Evolutionary conservation across 64 coral and sea anemone genomes (phyloP), one percentile per base, ranked within the genome.

Genomic region (Stichodactyla mertensii): DNA sequence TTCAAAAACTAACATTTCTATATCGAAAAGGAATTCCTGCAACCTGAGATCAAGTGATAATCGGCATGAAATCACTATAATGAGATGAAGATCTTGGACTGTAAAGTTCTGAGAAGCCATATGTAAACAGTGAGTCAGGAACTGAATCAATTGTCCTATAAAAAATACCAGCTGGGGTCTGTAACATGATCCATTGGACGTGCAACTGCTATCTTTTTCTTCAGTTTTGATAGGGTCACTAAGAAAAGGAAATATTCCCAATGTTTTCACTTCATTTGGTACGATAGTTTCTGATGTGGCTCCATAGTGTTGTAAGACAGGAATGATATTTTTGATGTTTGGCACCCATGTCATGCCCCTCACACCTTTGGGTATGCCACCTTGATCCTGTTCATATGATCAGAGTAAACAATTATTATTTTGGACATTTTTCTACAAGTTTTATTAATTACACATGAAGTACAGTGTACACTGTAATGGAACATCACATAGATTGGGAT

Each of bases 1-100:
- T 22, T 87, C 91, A 51, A 82, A 87, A 87, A 96, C 84, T n/a
- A 91, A 96, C 88, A 92, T 93, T 85, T 93, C 87, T 64, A 96
- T 81, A 62, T 96, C 94, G 86, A 96, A 93, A 70, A 90, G 79
- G 6, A 93, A 20, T 62, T 61, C 83, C 22, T 96, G 94, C 53
- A 96, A 79, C 52, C 94, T 89, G 9, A 93, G 27, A 52, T 96
- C 94, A 69, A 96, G 82, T 36, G 88, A 84, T 56, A 92, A 59
- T 23, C 94, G 57, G 85, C 94, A 96, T 27, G 92, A 52, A 54
- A 93, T 57, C 27, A 92, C 85, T 71, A 93, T 78, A 13, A 96
- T 52, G 53, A 89, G 79, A 31, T 64, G 85, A 70, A 93, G 86
- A 14, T 96, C 88, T 53, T 96, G 57, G 19, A 85, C 82, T 16